phyloP scores from a whole-genome alignment of 2,797 vertebrate genomes.

The Lagodon rhomboides region DNA sequence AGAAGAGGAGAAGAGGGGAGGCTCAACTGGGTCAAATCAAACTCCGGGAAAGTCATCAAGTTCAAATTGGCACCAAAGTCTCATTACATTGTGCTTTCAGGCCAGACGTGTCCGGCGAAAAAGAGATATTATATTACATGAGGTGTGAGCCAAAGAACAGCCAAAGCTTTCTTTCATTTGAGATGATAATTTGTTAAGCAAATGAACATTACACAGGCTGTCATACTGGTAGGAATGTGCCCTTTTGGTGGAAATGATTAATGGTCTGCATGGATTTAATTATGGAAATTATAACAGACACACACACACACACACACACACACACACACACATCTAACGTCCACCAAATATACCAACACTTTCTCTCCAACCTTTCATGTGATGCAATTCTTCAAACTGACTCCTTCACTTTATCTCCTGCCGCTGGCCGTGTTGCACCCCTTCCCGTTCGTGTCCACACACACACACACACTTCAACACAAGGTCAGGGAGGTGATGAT shows the following conservation, averaged over 20 bases:
- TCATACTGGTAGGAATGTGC: constrained; percentile 8
- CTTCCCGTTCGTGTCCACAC: constrained; percentile 5
- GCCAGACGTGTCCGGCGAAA: constrained; percentile 16
- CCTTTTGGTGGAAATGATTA: constrained; percentile 16
- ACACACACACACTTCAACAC: not conserved
- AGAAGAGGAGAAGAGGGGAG: constrained; percentile 36
- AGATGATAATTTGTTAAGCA: constrained; percentile 44
- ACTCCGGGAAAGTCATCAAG: constrained; percentile 38
- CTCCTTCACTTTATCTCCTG: constrained; percentile 38
- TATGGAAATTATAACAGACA: constrained; percentile 36
- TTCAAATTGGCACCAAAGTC: constrained; percentile 27
- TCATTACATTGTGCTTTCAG: constrained; percentile 30
- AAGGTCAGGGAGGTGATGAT: constrained; percentile 64
- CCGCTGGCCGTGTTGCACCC: constrained; percentile 11
- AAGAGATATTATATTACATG: constrained; percentile 17
- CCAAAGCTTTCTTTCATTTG: constrained; percentile 3
- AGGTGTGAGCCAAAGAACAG: constrained; percentile 24
- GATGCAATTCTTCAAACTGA: not conserved
- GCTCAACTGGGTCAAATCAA: constrained; percentile 32
- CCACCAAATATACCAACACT: no score
- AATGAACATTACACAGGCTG: constrained; percentile 26
- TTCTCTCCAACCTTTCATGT: not conserved
- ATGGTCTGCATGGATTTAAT: constrained; percentile 14
- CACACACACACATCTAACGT: not conserved
- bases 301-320: not conserved